Evolutionary conservation across 30 jellyfish, hydroid and myxozoan genomes (phyloP).

Genomic region (Turritopsis dohrnii): DNA sequence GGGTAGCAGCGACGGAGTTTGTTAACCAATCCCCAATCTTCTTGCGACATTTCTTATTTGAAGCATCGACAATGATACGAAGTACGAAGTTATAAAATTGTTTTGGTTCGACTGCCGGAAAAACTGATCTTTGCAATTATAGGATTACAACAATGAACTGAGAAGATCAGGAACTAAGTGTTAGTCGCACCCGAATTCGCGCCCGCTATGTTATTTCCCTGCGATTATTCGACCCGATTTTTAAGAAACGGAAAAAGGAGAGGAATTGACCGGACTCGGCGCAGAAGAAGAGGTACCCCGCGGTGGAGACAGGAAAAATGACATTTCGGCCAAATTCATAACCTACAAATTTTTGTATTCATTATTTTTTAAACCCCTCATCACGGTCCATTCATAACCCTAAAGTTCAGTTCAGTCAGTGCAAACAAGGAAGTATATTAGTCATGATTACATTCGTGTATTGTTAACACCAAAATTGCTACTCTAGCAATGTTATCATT

Average conservation of each 20-base stretch:
- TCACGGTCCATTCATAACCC: too few species aligned
- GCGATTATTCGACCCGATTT: too few species aligned
- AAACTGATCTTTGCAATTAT: background rate
- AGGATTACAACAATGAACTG: background rate
- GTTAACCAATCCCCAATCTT: background rate
- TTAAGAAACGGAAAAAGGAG: too few species aligned
- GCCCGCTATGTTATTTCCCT: background rate
- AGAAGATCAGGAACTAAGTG: background rate
- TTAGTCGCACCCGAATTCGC: background rate
- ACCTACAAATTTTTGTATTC: too few species aligned
- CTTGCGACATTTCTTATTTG: background rate
- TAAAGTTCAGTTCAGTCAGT: too few species aligned
- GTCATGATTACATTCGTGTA: background rate
- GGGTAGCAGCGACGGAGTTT: background rate
- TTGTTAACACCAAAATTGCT: background rate
- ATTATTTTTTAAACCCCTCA: too few species aligned
- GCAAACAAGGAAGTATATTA: background rate
- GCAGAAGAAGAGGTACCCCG: too few species aligned
- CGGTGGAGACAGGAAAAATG: too few species aligned
- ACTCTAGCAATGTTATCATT: background rate
- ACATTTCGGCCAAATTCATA: too few species aligned
- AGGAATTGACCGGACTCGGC: too few species aligned
- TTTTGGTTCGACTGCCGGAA: background rate
- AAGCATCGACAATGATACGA: background rate
- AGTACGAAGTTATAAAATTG: background rate